These are phyloP conservation scores for Regulus satrapa DNA, from an alignment of 2,113 vertebrate species.

Conservation along the genomic window DNA sequence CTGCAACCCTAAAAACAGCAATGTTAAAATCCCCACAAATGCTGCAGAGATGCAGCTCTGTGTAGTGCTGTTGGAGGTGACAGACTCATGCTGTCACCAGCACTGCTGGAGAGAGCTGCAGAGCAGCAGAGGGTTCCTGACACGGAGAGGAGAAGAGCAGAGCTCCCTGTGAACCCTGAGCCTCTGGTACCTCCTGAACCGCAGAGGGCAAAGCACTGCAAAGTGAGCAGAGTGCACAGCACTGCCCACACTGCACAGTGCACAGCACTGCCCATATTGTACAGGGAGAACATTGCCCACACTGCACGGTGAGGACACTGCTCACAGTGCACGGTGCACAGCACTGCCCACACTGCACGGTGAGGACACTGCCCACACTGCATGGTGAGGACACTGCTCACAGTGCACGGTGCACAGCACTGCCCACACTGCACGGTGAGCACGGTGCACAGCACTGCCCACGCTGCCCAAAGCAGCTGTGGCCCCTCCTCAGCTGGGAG, in stretches of 20 bases:
- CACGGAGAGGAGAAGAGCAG: background rate
- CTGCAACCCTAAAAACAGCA: background rate
- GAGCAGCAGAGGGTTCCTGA: background rate
- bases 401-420: fast-evolving
- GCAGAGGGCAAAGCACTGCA: background rate
- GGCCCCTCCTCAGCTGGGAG: background rate
- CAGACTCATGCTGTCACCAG: background rate
- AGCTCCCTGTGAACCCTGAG: background rate
- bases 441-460: background rate
- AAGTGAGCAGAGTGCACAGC: fast-evolving
- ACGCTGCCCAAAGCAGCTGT: fast-evolving
- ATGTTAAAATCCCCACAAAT: background rate
- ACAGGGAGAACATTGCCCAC: background rate
- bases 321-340: background rate
- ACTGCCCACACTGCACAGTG: background rate
- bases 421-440: background rate
- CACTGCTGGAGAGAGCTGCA: background rate
- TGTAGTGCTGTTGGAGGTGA: background rate
- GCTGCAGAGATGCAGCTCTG: background rate
- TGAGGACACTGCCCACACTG: fast-evolving
- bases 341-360: fast-evolving
- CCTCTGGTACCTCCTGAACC: background rate
- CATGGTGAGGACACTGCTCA: too few relatives aligned
- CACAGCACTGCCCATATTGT: background rate
- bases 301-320: too few relatives aligned